Base-by-base conservation (phyloP, 2,113 vertebrate species). In the Theristicus caerulescens region DNA sequence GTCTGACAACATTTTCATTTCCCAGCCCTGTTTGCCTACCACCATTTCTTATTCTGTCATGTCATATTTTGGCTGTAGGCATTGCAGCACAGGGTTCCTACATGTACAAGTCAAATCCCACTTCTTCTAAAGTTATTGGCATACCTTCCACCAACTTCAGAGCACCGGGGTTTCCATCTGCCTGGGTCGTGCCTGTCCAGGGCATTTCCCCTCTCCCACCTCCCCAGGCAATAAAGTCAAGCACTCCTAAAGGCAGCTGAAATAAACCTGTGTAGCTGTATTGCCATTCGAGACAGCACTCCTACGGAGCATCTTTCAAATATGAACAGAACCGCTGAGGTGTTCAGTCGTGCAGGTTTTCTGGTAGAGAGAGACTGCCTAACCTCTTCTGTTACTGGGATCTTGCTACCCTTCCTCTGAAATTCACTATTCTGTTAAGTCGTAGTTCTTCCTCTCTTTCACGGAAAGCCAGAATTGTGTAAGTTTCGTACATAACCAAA, bases 101-200 rank as follows among this genome's bases (percentile, higher is more conserved):
- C 32, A 7, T 2, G 7, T 8, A 7, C 2, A 38, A 29, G 29
- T 46, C 47, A 78, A 57, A 6, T 36, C 29, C 25, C 38, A 8
- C 8, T 13, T 18, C 49, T 25, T 47, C 31, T 54, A 3, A 74
- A 74, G n/a, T 38, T 13, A 22, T 22, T 4, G 3, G 15, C 4
- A 1, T 3, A 18, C 29, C 26, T 86, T 59, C 42, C 12, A 40
- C 22, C 65, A 38, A 4, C 20, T 44, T 61, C 20, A 27, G 58
- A 38, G 19, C 17, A 16, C 32, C 3, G 1, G 25, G 57, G 8
- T 51, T 71, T 90, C 46, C 29, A 12, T 11, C n/a, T 36, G 36
- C 16, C 0, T 8, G 47, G 38, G 10, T 55, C 0, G 0, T 62
- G 12, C 31, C 22, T 61, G 13, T 10, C 13, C 79, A 55, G 19